Base-by-base conservation (phyloP, 2,797 vertebrate species). In the Spea hammondii region DNA sequence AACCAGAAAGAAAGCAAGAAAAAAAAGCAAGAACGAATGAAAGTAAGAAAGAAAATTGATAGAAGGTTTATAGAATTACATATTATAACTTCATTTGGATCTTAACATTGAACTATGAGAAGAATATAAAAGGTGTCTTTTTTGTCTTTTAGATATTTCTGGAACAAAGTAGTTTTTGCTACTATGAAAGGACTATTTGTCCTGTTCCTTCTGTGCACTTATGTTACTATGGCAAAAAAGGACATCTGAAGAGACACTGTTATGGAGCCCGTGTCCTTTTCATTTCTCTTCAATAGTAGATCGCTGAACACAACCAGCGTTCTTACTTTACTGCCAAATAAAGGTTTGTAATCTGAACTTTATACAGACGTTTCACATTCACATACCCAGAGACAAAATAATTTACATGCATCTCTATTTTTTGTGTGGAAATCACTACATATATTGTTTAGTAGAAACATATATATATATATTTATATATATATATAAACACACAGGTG, bases 281-380 rank as follows among this genome's bases (percentile, higher is more conserved):
- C 73, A 75, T 17, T 44, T 64, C 48, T 70, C 45, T 70, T 60
- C 48, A 76, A 67, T 46, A 46, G 69, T 55, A 75, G 64, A 55
- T 46, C 44, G 17, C 13, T 55, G 74, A 76, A 17, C 65, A 55
- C 50, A 47, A 46, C 7, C 47, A n/a, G 53, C 47, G 68, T 50
- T 59, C 14, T 77, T 60, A 53, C 8, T 64, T 60, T 12, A 12
- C 65, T 60, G 53, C 48, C 57, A 70, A 62, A 70, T 51, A 77
- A 76, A 67, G 64, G 17, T 11, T n/a, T 77, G 67, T 62, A 77
- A 77, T 70, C 67, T 62, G 47, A 70, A 70, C 67, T n/a, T 77
- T 47, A 5, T 76, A 9, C 32, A 55, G 73, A 32, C 32, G 2
- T 66, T 75, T 32, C 51, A 54, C 47, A 13, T 67, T 5, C 55